Conservation (phyloP, 2,888 invertebrate genomes). For the Scelioninae gen. 2 region DNA sequence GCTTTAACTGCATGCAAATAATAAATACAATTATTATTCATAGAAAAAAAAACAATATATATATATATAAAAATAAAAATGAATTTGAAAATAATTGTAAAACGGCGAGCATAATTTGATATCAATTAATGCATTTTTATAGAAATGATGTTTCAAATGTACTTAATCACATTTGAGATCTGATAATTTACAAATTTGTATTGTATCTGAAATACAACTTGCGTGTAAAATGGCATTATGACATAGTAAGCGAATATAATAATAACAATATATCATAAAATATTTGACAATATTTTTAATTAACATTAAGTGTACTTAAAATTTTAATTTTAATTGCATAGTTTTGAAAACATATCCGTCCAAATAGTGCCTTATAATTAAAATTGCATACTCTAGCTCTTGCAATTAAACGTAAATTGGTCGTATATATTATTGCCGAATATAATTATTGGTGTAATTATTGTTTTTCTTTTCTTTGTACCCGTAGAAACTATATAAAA, state of each 20-base stretch:
- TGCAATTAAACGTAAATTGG: too few relatives aligned
- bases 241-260: not conserved
- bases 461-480: conserved; percentile 11
- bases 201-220: not conserved
- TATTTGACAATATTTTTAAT: conserved; percentile 20
- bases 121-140: not conserved
- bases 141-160: conserved; percentile 7
- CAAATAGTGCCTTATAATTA: conserved; percentile 33
- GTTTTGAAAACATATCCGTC: conserved; percentile 29
- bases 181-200: not conserved
- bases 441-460: not conserved
- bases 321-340: not conserved
- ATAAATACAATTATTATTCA: too few relatives aligned
- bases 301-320: conserved; percentile 34
- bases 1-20: not conserved
- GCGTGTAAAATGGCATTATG: not conserved
- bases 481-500: not conserved
- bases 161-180: conserved; percentile 1
- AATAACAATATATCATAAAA: not conserved
- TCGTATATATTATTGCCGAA: too few relatives aligned
- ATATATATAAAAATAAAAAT: too few relatives aligned
- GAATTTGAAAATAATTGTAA: too few relatives aligned
- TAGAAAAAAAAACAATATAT: too few relatives aligned
- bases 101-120: not conserved
- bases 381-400: not conserved